phyloP scores from a whole-genome alignment of 92 coral and sea anemone genomes.

The Pocillopora meandrina region DNA sequence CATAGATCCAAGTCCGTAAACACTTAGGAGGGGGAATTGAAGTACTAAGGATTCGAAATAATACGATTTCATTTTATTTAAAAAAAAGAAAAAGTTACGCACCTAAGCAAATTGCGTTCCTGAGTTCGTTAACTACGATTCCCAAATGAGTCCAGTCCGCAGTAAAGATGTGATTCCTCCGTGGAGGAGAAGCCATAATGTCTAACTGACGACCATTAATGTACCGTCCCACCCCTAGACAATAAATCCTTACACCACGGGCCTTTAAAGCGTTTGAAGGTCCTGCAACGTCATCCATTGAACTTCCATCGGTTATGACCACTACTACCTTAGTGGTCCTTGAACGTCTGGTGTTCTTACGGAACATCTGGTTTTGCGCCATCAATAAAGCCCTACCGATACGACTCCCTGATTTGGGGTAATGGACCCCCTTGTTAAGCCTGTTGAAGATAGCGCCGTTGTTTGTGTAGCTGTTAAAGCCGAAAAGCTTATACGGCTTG shows the following conservation, averaged over 20 bases:
- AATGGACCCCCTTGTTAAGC: constrained; percentile 48
- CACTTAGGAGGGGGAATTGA: too few species aligned
- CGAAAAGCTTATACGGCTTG: constrained; percentile 51
- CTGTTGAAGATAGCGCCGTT: constrained; percentile 64
- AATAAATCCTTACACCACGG: constrained; percentile 62
- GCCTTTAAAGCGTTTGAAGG: constrained; percentile 70
- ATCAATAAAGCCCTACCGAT: constrained; percentile 72
- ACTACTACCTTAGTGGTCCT: constrained; percentile 72
- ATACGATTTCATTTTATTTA: too few species aligned
- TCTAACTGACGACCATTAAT: constrained; percentile 78
- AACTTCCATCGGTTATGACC: constrained; percentile 85
- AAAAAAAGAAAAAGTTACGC: not conserved
- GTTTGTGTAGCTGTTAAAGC: constrained; percentile 61
- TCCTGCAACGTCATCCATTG: constrained; percentile 75
- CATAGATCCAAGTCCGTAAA: too few species aligned
- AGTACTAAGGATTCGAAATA: too few species aligned
- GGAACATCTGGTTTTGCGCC: constrained; percentile 47
- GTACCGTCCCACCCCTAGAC: constrained; percentile 82
- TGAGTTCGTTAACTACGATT: constrained; percentile 64
- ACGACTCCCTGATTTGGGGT: constrained; percentile 78
- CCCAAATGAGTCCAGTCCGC: constrained; percentile 86
- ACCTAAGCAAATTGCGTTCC: constrained; percentile 78
- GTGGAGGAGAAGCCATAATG: constrained; percentile 70
- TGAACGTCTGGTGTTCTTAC: constrained; percentile 52
- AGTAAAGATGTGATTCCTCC: constrained; percentile 75